phyloP scores from a whole-genome alignment of 2,797 vertebrate species.

The Leptodactylus fallax region DNA sequence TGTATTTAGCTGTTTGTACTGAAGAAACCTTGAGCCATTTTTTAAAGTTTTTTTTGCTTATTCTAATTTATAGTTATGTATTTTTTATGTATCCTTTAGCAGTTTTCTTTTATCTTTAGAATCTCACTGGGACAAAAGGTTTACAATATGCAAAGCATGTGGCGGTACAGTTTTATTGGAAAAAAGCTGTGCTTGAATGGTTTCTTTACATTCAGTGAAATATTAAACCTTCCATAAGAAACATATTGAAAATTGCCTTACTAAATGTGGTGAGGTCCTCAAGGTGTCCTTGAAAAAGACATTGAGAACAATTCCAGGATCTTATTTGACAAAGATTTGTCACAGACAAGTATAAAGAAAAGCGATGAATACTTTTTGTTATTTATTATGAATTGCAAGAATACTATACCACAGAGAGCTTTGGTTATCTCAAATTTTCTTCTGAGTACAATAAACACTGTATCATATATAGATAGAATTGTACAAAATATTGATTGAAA shows the following conservation, averaged over 20 bases:
- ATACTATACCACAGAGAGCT: not conserved
- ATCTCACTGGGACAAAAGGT: not conserved
- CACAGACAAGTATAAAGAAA: not conserved
- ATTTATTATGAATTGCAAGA: not conserved
- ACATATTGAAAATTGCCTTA: not conserved
- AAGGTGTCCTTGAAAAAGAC: conserved; percentile 1
- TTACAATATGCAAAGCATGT: conserved; percentile 1
- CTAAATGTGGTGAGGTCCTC: not conserved
- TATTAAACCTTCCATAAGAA: not conserved
- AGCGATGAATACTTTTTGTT: not conserved
- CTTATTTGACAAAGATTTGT: not conserved
- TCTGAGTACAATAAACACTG: not conserved
- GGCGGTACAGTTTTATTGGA: not conserved
- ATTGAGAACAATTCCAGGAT: not conserved
- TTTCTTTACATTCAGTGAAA: conserved; percentile 6
- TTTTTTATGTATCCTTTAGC: conserved; percentile 15
- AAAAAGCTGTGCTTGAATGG: not conserved
- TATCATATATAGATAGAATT: not conserved
- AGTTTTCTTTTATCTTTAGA: conserved; percentile 6
- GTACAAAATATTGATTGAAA: not conserved
- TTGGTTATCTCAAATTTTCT: not conserved
- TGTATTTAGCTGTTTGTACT: not conserved
- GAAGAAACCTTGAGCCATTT: not conserved
- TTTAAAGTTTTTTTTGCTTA: not conserved
- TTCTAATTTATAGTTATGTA: not conserved